A percentile compares a stretch with the other conserved stretches of the same genome.
phyloP scores from a whole-genome alignment of 2,888 invertebrate species.

The Pemphredon lugubris region DNA sequence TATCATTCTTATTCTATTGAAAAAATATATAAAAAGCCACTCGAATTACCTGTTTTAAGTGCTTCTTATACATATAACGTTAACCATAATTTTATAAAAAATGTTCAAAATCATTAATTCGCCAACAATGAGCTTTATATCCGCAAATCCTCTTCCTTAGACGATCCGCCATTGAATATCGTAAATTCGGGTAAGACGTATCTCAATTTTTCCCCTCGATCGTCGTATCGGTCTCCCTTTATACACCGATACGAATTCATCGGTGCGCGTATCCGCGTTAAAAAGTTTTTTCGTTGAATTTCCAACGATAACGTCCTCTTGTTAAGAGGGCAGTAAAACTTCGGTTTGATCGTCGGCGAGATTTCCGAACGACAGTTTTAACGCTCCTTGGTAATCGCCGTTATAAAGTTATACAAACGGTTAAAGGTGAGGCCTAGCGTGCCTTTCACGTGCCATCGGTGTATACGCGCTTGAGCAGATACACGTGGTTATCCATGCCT shows the following conservation, averaged over 20 bases:
- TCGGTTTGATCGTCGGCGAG: conserved; percentile 42
- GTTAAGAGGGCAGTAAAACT: conserved; percentile 41
- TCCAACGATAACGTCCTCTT: conserved; percentile 23
- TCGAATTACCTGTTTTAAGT: no score
- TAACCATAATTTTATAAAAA: no score
- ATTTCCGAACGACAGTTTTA: conserved; percentile 45
- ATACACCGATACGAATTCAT: conserved; percentile 1
- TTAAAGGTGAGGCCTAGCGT: conserved; percentile 51
- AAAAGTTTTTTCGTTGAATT: neutral
- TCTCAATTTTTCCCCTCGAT: no score
- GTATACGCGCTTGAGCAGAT: neutral
- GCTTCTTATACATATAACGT: no score
- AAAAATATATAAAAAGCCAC: no score
- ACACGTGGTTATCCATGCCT: conserved; percentile 19
- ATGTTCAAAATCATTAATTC: no score
- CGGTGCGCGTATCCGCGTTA: conserved; percentile 4
- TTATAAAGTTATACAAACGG: conserved; percentile 38
- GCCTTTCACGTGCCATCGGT: conserved; percentile 43
- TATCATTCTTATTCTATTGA: no score
- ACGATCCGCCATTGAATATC: no score
- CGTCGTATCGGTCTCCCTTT: no score
- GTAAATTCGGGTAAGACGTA: no score
- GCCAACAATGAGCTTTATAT: no score
- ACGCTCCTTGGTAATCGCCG: conserved; percentile 36
- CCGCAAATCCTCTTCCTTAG: no score